Percentiles rank a stretch among this genome's conserved stretches.
Conservation (phyloP, 2,113 vertebrate genomes). For the Plecotus auritus region DNA sequence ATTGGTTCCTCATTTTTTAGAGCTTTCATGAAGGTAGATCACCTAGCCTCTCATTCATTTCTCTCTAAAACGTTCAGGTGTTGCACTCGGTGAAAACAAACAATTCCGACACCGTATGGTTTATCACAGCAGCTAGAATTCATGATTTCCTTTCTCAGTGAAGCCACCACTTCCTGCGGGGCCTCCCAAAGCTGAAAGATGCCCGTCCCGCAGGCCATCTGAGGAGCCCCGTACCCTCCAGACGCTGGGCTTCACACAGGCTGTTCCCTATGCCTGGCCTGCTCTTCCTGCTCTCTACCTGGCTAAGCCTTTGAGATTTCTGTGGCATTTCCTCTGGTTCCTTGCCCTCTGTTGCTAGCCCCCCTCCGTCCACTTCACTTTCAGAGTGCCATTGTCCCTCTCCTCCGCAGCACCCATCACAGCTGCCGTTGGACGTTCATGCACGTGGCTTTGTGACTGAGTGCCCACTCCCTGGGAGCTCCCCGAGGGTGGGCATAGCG, state of each 20-base stretch:
- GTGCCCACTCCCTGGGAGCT: background rate
- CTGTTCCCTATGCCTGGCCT: background rate
- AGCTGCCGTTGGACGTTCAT: rapidly evolving
- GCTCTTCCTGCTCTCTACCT: background rate
- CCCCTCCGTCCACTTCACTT: rapidly evolving
- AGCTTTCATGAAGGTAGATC: background rate
- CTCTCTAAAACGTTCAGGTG: background rate
- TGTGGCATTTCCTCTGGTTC: rapidly evolving
- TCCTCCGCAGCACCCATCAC: background rate
- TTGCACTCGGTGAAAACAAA: background rate
- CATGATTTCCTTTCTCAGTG: background rate
- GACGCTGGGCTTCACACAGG: too few relatives aligned
- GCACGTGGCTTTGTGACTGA: background rate
- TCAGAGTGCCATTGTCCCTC: rapidly evolving
- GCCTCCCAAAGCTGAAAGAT: background rate
- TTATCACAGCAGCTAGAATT: background rate
- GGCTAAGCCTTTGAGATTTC: background rate
- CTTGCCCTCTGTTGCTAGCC: background rate
- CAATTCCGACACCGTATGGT: rapidly evolving
- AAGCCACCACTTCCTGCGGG: background rate
- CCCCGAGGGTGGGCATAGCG: rapidly evolving
- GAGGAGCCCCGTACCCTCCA: background rate
- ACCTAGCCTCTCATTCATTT: too few relatives aligned
- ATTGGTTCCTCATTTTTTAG: background rate
- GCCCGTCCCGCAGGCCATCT: background rate